A percentile compares a stretch with the other conserved stretches of the same genome.
Evolutionary conservation across 2,797 vertebrate genomes (phyloP).

Genomic region (Gambelia wislizenii): DNA sequence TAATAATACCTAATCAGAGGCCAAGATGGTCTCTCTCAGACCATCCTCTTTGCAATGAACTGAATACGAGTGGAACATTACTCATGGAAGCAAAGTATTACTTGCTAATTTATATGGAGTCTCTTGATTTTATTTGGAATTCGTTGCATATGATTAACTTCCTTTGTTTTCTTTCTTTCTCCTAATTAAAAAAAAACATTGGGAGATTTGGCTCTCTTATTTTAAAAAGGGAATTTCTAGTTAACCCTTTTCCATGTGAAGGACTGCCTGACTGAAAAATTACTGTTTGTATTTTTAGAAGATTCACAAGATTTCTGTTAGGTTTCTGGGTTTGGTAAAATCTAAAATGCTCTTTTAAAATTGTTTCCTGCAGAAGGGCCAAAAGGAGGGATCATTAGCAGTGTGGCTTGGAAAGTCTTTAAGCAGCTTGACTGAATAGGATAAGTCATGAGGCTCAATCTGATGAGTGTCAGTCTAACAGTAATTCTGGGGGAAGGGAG

Average conservation of each 20-base stretch:
- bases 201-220: not conserved
- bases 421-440: not conserved
- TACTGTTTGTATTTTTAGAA: not conserved
- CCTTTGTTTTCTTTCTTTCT: not conserved
- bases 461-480: not conserved
- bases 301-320: not conserved
- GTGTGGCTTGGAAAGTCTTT: not conserved
- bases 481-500: not conserved
- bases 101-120: no score
- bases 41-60: no score
- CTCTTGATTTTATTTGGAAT: no score
- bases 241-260: not conserved
- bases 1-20: no score
- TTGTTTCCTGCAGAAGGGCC: not conserved
- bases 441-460: not conserved
- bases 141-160: no score
- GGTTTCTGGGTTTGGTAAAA: not conserved
- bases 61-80: no score
- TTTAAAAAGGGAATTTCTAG: not conserved
- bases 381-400: not conserved
- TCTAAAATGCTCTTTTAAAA: not conserved
- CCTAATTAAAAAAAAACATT: not conserved
- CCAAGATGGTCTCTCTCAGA: no score
- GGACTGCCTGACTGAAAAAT: not conserved
- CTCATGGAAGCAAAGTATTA: no score